Conservation (phyloP, 2,797 vertebrate genomes). For the Ambastaia sidthimunki region DNA sequence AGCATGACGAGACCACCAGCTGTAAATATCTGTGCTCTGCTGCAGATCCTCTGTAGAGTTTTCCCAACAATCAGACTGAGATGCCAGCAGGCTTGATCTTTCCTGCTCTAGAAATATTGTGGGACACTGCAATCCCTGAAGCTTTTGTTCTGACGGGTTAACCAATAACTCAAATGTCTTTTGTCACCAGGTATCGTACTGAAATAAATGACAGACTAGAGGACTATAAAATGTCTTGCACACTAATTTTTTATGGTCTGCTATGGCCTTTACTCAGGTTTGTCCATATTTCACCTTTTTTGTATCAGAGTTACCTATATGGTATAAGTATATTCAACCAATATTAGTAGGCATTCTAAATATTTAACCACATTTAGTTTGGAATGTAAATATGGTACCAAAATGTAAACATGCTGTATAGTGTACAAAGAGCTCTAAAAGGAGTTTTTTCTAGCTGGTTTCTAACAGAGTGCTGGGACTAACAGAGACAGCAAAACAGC, state of each 20-base stretch:
- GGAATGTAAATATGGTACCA: background rate
- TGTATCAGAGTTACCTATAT: background rate
- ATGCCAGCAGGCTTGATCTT: background rate
- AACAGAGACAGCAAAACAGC: background rate
- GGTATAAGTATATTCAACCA: background rate
- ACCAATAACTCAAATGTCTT: conserved; percentile 32
- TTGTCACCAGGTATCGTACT: conserved; percentile 14
- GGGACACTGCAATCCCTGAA: conserved; percentile 16
- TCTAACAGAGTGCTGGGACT: background rate
- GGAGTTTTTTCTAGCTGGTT: background rate
- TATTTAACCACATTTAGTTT: background rate
- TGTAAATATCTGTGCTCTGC: conserved; percentile 3
- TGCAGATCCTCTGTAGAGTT: background rate
- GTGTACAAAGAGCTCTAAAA: background rate
- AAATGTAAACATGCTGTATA: background rate
- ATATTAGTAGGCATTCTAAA: background rate
- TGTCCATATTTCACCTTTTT: background rate
- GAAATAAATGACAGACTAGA: conserved; percentile 29
- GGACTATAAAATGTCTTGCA: conserved; percentile 20
- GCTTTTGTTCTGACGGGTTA: conserved; percentile 25
- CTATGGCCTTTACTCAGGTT: background rate
- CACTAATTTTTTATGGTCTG: conserved; percentile 1
- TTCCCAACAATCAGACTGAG: conserved; percentile 16
- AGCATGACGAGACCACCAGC: conserved; percentile 4
- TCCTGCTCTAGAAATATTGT: conserved; percentile 10